Base-by-base conservation (phyloP, 1,140 invertebrate species). In the Lasioglossum albipes region DNA sequence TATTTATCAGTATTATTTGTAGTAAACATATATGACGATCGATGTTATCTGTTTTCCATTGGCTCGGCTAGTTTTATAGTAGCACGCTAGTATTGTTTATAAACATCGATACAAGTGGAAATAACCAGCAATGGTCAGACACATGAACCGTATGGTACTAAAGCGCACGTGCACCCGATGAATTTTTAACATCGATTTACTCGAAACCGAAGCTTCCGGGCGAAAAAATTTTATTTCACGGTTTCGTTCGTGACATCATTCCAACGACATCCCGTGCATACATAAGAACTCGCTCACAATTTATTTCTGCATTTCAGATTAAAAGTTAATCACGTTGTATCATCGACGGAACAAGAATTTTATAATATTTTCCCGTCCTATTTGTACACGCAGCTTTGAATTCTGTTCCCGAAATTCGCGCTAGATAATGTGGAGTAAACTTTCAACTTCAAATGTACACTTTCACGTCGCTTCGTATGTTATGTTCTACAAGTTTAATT, bases 181-280 rank as follows among this genome's bases (percentile, higher is more conserved):
- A n/a, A n/a, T 59, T 59, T 59, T n/a, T 59, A 59, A 59, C 57
- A n/a, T 59, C 57, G 57, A 59, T 59, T 59, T n/a, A 59, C 57
- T 59, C n/a, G 57, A 9, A 59, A 59, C 6, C 20, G 57, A 59
- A n/a, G 57, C 20, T 59, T n/a, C 57, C 20, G 16, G 5, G 2
- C 7, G 57, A n/a, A 59, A 59, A 59, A 59, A 59, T 59, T n/a
- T 59, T 59, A 59, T 59, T 59, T n/a, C n/a, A 59, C n/a, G n/a
- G 18, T 59, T 59, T 59, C n/a, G 18, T 59, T 9, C 57, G 57
- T 59, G 7, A n/a, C 57, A 59, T 59, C 20, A 9, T 54, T 54
- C 18, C 52, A 0, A 16, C 16, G 52, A 20, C 3, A 16, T 5
- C 13, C 16, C 18, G 52, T 16, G 52, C 52, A 54, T 54, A 54